phyloP scores from a whole-genome alignment of 1,140 invertebrate genomes.

The Octopus bimaculoides region DNA sequence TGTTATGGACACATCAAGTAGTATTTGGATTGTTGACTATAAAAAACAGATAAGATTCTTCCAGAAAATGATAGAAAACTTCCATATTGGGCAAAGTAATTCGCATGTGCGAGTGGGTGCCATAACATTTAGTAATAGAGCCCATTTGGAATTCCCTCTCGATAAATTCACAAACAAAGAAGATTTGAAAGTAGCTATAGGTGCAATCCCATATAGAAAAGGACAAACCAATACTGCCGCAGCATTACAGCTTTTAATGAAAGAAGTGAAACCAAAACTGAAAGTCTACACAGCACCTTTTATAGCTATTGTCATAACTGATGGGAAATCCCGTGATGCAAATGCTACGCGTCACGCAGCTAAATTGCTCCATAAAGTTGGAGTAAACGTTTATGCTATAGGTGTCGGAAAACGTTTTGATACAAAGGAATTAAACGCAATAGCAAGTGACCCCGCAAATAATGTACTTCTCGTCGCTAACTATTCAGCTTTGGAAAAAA shows the following conservation, averaged over 20 bases:
- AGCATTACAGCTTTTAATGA: background rate
- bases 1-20: conserved; percentile 34
- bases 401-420: background rate
- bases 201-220: conserved; percentile 14
- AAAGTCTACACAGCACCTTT: conserved; percentile 14
- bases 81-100: conserved; percentile 26
- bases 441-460: too few species aligned
- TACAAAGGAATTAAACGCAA: too few species aligned
- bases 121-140: conserved; percentile 31
- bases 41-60: conserved; percentile 30
- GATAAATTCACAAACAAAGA: conserved; percentile 19
- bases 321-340: conserved; percentile 20
- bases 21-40: conserved; percentile 34
- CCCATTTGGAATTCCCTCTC: conserved; percentile 28
- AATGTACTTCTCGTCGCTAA: too few species aligned
- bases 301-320: conserved; percentile 32
- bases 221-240: conserved; percentile 22
- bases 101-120: conserved; percentile 38
- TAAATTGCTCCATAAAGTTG: background rate
- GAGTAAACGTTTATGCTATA: background rate
- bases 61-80: conserved; percentile 24
- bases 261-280: background rate
- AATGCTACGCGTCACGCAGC: conserved; percentile 16
- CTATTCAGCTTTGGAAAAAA: too few species aligned
- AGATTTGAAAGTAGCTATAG: conserved; percentile 11